Base-by-base conservation (phyloP, 2,797 vertebrate species). In the Eleutherodactylus coqui region DNA sequence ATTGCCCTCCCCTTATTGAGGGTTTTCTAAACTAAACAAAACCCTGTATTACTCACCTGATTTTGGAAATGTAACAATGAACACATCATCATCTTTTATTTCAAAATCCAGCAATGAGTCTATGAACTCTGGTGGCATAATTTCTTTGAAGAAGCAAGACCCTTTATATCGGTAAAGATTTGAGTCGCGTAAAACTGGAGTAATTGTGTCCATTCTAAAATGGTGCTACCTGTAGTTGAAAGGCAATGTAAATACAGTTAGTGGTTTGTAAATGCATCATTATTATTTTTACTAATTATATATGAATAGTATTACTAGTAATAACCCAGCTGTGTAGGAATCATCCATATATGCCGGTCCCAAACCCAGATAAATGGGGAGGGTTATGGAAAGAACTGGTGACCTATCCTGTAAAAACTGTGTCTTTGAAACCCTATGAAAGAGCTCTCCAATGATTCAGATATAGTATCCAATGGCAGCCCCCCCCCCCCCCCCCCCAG, bases 41-140 rank as follows among this genome's bases (percentile, higher is more conserved):
- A n/a, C 19, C 19, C 11, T 16, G 10, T 10, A 69, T n/a, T n/a
- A 11, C 85, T 78, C 75, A 89, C 90, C 90, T 72, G 90, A 90
- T 77, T 89, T 90, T 43, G 90, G 89, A 83, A 81, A 89, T 32
- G 85, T 89, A 55, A 86, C 69, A 32, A 87, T 9, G 73, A 89
- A 86, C 9, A 90, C 82, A 82, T 90, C 90, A 83, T 49, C 69
- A 14, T 85, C 67, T 62, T 47, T 83, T 58, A 89, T 87, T 83
- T 89, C 43, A 70, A 85, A 76, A 10, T 87, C 27, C 51, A 70
- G 32, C 17, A 89, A 10, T 8, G 73, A 70, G 19, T 86, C 78
- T 62, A 86, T 29, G 4, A 60, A 62, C n/a, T 86, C 84, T 75
- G n/a, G 45, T 75, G 8, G 4, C 38, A 75, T 78, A 0, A 67